Evolutionary conservation across 92 coral and sea anemone species (phyloP).

Genomic region (Palythoa grandis): DNA sequence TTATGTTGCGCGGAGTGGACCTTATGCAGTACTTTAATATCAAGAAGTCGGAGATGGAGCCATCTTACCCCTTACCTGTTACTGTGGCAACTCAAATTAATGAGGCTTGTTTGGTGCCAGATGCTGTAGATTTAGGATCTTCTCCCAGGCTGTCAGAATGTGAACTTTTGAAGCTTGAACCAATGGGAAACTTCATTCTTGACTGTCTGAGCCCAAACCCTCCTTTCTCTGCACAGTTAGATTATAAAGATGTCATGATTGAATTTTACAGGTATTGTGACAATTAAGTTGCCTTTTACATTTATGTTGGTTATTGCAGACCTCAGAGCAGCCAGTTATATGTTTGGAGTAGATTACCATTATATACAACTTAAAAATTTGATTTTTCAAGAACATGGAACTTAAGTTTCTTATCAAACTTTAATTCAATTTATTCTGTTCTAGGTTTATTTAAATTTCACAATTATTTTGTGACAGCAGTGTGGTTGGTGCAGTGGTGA

Average conservation of each 20-base stretch:
- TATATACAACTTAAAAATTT: too few species aligned
- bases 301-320: too few species aligned
- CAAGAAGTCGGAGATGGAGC: constrained; percentile 49
- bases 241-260: constrained; percentile 53
- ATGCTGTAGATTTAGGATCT: constrained; percentile 11
- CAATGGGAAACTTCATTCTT: constrained; percentile 47
- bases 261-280: constrained; percentile 48
- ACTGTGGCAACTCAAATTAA: neutral
- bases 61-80: constrained; percentile 50
- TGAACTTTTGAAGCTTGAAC: constrained; percentile 42
- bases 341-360: too few species aligned
- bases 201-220: constrained; percentile 58
- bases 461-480: too few species aligned
- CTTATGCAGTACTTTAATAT: constrained; percentile 48
- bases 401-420: too few species aligned
- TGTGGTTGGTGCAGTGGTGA: too few species aligned
- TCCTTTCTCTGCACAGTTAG: constrained; percentile 47
- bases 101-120: neutral
- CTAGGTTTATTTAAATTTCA: too few species aligned
- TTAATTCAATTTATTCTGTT: too few species aligned
- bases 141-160: constrained; percentile 33
- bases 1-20: constrained; percentile 43
- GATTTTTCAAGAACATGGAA: too few species aligned
- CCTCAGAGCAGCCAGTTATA: too few species aligned
- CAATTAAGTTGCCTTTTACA: too few species aligned